Evolutionary conservation across 2,113 vertebrate species (phyloP), one percentile per base, ranked within the genome.

Genomic region (Neoarius graeffei): DNA sequence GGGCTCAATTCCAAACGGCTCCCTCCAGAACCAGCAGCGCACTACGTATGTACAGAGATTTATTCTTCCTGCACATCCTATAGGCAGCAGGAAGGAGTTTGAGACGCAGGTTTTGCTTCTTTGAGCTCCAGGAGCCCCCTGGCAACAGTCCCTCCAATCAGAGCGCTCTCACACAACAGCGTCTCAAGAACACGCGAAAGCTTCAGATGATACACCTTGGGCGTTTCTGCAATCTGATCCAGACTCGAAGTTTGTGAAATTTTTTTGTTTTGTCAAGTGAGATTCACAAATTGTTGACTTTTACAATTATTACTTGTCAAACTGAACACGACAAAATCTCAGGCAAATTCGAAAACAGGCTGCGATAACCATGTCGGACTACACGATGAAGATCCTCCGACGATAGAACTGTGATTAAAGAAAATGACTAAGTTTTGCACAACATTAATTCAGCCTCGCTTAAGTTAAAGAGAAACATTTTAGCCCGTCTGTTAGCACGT

Each of bases 131-230:
- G 93, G 92, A 91, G 92, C 94, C 93, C 94, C 95, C 93, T 94
- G 95, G 95, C 93, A 95, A 95, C 95, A 94, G 92, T 91, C 92
- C 94, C 92, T 91, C 94, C 94, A 95, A 95, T 95, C 91, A 91
- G 91, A 54, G 62, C n/a, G 52, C 54, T 35, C 30, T 8, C 64
- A 7, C 7, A 13, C 7, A 3, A 23, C 20, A 5, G 42, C 42
- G 4, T 42, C 50, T 52, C 52, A 52, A 54, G 7, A 23, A 52
- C 48, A 77, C 23, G 11, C n/a, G 48, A n/a, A 77, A 9, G 23
- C 7, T 77, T 54, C 23, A 54, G 74, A 52, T 7, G 23, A 77
- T 20, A 30, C 77, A 57, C 27, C 54, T 81, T 4, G 35, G 79
- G n/a, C 79, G 27, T 57, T 11, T 42, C 20, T 52, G 48, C 5